Base-by-base conservation (phyloP, 2,797 vertebrate species). In the Myoxocephalus aenaeus region DNA sequence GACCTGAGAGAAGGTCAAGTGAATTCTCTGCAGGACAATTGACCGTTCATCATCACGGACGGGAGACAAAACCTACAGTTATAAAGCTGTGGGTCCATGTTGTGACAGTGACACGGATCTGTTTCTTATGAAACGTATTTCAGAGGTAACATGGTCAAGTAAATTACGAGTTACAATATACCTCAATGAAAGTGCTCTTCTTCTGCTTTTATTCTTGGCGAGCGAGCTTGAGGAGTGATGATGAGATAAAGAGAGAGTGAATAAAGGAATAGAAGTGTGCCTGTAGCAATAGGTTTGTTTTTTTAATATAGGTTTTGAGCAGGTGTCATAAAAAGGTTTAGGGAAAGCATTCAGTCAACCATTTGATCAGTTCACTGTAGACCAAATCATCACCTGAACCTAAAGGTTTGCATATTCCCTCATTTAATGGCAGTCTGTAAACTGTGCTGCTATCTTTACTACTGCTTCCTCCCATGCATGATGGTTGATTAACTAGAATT, bases 401-500 rank as follows among this genome's bases (percentile, higher is more conserved):
- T 59, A 17, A 50, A 50, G 11, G 22, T 57, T 70, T 40, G 50
- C 51, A 77, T 51, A 65, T 42, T 65, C 61, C 34, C 3, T 22
- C 2, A 6, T 10, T n/a, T 1, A 25, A 25, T 53, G 40, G 18
- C 7, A 6, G 51, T 27, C 8, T 25, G 46, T 61, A 11, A 36
- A 32, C 44, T 40, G 29, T 34, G 17, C 50, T 56, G 14, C 58
- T 69, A 17, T 1, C 25, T 48, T 63, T 18, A 3, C 20, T n/a
- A 3, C 25, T 25, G 42, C 27, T 27, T 29, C 9, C 36, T 20
- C 40, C 40, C 38, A 36, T 54, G 50, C 54, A 63, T 73, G 32
- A 38, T 38, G 11, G 4, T 57, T 32, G 13, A 57, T 11, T 58
- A 25, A 57, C 51, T 6, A 29, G 22, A 44, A 27, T 58, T 20